A percentile compares a stretch with the other conserved stretches of the same genome.
These are phyloP conservation scores for Molorchus minor DNA, from an alignment of 2,888 invertebrate species.

Conservation along the genomic window DNA sequence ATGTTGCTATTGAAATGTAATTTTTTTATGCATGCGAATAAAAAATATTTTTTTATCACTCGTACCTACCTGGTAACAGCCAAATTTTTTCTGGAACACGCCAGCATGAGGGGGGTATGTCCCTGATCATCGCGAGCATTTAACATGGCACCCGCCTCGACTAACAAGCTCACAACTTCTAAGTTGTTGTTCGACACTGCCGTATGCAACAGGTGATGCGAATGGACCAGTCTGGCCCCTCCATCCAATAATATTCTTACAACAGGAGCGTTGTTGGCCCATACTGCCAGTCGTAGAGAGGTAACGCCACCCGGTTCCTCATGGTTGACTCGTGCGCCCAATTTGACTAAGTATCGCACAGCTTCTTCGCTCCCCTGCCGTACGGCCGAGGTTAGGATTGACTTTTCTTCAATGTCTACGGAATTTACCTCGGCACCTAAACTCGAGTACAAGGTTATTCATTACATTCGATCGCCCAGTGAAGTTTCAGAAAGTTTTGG, in stretches of 20 bases:
- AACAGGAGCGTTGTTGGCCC: constrained; percentile 67
- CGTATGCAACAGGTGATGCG: constrained; percentile 74
- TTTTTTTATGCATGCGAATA: no score
- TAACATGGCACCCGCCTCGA: constrained; percentile 68
- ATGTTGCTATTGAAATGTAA: no score
- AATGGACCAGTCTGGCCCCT: constrained; percentile 76
- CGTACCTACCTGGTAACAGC: constrained; percentile 63
- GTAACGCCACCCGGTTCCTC: constrained; percentile 78
- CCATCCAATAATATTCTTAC: constrained; percentile 68
- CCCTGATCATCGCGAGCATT: constrained; percentile 73
- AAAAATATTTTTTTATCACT: constrained; percentile 44
- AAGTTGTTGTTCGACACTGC: constrained; percentile 72
- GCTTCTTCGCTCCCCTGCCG: constrained; percentile 59
- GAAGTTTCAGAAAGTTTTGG: neutral
- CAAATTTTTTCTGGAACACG: constrained; percentile 61
- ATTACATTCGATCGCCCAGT: no score
- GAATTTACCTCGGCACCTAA: constrained; percentile 71
- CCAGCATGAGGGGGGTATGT: constrained; percentile 74
- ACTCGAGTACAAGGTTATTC: neutral
- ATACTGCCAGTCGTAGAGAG: constrained; percentile 76
- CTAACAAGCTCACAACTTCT: constrained; percentile 67
- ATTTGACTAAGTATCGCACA: constrained; percentile 64
- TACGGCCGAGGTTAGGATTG: constrained; percentile 63
- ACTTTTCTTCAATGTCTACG: constrained; percentile 61
- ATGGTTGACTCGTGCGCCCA: constrained; percentile 72